Percentiles rank a stretch among this genome's conserved stretches.
These are phyloP conservation scores for Homarus gammarus DNA, from an alignment of 2,888 invertebrate genomes.

Conservation along the genomic window DNA sequence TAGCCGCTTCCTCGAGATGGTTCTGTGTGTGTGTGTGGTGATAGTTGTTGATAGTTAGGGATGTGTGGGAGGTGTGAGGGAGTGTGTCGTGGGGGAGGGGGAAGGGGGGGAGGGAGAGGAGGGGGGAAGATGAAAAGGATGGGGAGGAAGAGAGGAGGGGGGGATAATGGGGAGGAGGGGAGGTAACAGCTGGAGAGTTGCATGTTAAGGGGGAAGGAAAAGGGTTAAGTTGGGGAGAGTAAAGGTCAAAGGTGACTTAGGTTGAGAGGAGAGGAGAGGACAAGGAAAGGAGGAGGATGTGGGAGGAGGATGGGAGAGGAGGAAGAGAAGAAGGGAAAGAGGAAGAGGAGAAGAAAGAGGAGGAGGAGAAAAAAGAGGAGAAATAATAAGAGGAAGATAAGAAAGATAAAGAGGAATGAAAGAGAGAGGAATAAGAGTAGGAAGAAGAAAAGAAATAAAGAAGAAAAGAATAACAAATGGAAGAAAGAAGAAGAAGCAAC, in stretches of 20 bases:
- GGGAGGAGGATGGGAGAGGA: neutral
- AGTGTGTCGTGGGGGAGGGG: neutral
- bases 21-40: neutral
- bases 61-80: neutral
- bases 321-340: conserved; percentile 11
- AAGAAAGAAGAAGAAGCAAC: no score
- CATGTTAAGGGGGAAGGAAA: neutral
- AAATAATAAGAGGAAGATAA: neutral
- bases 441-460: no score
- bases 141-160: neutral
- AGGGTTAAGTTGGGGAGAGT: neutral
- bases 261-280: neutral
- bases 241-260: neutral
- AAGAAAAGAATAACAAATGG: no score
- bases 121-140: neutral
- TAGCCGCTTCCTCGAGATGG: neutral
- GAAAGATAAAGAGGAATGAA: neutral
- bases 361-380: neutral
- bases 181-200: neutral
- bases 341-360: neutral
- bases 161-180: neutral
- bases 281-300: neutral
- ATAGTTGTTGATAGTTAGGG: neutral
- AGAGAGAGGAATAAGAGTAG: neutral
- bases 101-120: neutral